Evolutionary conservation across 2,797 vertebrate genomes (phyloP).

Genomic region (Danio choprae): DNA sequence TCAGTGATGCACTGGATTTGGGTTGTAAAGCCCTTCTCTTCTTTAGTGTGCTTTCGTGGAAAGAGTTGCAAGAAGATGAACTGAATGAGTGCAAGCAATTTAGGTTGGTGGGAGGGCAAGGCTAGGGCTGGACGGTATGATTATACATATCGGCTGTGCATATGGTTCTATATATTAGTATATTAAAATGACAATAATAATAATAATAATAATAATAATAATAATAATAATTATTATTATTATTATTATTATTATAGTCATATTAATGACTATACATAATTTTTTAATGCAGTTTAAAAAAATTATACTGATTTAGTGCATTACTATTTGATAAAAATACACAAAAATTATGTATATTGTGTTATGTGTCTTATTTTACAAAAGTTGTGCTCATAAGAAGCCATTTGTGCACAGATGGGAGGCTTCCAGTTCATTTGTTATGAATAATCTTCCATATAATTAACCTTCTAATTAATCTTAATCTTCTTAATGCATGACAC

Average conservation of each 20-base stretch:
- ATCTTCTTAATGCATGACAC: neutral
- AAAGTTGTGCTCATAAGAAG: neutral
- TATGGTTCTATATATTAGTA: neutral
- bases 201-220: too few species aligned
- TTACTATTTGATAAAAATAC: neutral
- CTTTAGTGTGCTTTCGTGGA: conserved; percentile 26
- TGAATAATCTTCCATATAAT: neutral
- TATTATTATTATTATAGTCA: neutral
- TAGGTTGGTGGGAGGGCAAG: conserved; percentile 12
- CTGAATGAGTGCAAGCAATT: conserved; percentile 47
- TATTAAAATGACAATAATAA: neutral
- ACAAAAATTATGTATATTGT: too few species aligned
- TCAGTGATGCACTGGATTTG: conserved; percentile 77
- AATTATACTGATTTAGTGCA: neutral
- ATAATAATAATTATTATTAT: neutral
- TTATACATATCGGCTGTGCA: neutral
- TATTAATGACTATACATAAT: too few species aligned
- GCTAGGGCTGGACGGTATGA: conserved; percentile 33
- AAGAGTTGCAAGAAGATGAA: conserved; percentile 43
- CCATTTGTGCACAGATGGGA: neutral
- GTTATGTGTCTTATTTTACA: neutral
- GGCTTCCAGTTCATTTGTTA: neutral
- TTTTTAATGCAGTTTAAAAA: too few species aligned
- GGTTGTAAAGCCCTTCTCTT: conserved; percentile 62
- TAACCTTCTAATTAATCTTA: neutral